Evolutionary conservation across 2,797 vertebrate species (phyloP).

Genomic region (Spinibarbus caldwelli): DNA sequence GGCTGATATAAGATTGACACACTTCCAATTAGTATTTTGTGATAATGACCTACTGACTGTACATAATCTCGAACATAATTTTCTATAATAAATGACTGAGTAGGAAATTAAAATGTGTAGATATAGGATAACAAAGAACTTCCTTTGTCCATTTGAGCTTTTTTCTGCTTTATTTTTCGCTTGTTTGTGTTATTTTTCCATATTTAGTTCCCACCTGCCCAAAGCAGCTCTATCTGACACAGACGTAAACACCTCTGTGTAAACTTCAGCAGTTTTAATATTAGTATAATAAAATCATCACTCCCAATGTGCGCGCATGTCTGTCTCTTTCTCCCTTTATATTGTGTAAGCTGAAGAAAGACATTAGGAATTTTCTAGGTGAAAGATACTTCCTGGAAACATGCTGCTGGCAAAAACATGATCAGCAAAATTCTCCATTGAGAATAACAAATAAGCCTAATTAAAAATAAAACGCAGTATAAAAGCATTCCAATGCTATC

Average conservation of each 20-base stretch:
- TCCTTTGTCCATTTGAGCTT: slow-evolving; percentile 14
- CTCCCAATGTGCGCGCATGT: background rate
- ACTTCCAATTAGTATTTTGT: background rate
- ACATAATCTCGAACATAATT: background rate
- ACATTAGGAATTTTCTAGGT: slow-evolving; percentile 1
- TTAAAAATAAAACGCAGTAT: slow-evolving; percentile 17
- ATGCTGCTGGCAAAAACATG: slow-evolving; percentile 24
- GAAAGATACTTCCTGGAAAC: slow-evolving; percentile 21
- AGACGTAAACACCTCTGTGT: slow-evolving; percentile 3
- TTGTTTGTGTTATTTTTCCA: slow-evolving; percentile 29
- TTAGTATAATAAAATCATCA: slow-evolving; percentile 14
- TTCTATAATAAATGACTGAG: background rate
- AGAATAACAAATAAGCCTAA: slow-evolving; percentile 12
- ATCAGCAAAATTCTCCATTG: slow-evolving; percentile 25
- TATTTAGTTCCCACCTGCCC: slow-evolving; percentile 42
- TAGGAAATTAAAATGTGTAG: background rate
- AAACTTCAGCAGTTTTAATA: slow-evolving; percentile 38
- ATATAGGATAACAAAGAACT: background rate
- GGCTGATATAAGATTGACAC: background rate
- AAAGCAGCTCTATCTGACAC: slow-evolving; percentile 30
- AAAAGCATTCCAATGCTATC: background rate
- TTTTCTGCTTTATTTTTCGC: background rate
- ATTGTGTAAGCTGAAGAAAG: slow-evolving; percentile 15
- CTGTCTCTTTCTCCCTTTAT: background rate
- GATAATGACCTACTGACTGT: background rate